These are phyloP conservation scores for Brachionus sp. DNA, from an alignment of 1,140 invertebrate genomes.

Conservation along the genomic window DNA sequence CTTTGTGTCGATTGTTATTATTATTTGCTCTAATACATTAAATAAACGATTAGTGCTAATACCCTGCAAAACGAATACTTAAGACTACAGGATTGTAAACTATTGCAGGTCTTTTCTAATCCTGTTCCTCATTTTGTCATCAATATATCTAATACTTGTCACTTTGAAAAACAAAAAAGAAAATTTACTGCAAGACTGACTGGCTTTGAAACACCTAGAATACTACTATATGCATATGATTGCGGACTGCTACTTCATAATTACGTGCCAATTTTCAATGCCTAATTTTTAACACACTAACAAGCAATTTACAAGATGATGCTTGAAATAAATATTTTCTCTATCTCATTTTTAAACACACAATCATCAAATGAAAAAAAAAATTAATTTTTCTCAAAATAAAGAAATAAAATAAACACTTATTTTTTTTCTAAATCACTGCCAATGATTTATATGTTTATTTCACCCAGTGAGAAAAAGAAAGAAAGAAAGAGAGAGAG, in stretches of 20 bases:
- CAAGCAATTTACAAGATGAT: conserved; percentile 14
- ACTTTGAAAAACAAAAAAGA: background rate
- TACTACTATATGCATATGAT: no score
- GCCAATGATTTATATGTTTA: conserved; percentile 9
- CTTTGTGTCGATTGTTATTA: conserved; percentile 4
- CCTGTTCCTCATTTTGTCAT: background rate
- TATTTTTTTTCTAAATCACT: background rate
- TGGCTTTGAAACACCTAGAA: no score
- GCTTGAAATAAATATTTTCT: background rate
- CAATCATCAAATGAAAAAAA: background rate
- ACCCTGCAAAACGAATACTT: background rate
- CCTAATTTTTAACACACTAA: background rate
- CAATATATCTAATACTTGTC: background rate
- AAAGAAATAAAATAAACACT: background rate
- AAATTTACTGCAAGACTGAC: background rate
- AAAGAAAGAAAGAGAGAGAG: background rate
- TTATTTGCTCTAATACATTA: conserved; percentile 17
- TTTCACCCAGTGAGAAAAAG: background rate
- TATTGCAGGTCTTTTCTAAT: background rate
- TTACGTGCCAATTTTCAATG: background rate
- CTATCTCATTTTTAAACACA: background rate
- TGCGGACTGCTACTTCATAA: no score
- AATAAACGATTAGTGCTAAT: conserved; percentile 27
- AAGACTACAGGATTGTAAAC: background rate
- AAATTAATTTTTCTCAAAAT: background rate